Evolutionary conservation across 2,888 invertebrate genomes (phyloP).

Genomic region (Amphipyra tragopoginis): DNA sequence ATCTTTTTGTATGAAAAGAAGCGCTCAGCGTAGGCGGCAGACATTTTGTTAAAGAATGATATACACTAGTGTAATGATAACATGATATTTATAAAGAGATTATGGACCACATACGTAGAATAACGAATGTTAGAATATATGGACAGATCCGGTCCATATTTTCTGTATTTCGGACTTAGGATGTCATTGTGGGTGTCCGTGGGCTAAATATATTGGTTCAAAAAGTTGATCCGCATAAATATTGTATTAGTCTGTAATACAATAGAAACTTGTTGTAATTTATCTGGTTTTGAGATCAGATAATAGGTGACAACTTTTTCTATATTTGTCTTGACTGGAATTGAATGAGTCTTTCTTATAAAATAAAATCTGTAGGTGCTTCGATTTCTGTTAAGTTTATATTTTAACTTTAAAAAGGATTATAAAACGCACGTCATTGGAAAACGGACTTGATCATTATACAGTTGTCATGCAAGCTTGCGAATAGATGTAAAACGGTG

Average conservation of each 20-base stretch:
- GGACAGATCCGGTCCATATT: conserved; percentile 53
- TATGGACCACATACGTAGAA: conserved; percentile 69
- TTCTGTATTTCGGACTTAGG: conserved; percentile 49
- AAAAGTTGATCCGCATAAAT: conserved; percentile 44
- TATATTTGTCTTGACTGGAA: conserved; percentile 20
- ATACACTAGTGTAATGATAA: conserved; percentile 60
- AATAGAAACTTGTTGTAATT: conserved; percentile 44
- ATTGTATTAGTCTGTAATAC: conserved; percentile 33
- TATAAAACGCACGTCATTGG: too few species aligned
- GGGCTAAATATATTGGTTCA: conserved; percentile 53
- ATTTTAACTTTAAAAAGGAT: too few species aligned
- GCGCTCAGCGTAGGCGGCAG: conserved; percentile 42
- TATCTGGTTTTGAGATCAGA: conserved; percentile 44
- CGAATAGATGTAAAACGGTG: too few species aligned
- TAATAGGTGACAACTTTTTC: conserved; percentile 40
- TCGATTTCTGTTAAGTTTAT: conserved; percentile 14
- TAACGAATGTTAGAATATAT: conserved; percentile 51
- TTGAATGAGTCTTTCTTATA: conserved; percentile 12
- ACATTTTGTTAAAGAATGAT: conserved; percentile 58
- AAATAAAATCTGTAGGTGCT: conserved; percentile 7
- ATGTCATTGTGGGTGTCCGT: conserved; percentile 56
- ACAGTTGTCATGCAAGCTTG: too few species aligned
- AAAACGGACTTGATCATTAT: too few species aligned
- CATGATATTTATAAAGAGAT: conserved; percentile 62
- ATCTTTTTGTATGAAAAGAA: conserved; percentile 53